Base-by-base conservation (phyloP, 2,888 invertebrate species). In the Athalia rosae region DNA sequence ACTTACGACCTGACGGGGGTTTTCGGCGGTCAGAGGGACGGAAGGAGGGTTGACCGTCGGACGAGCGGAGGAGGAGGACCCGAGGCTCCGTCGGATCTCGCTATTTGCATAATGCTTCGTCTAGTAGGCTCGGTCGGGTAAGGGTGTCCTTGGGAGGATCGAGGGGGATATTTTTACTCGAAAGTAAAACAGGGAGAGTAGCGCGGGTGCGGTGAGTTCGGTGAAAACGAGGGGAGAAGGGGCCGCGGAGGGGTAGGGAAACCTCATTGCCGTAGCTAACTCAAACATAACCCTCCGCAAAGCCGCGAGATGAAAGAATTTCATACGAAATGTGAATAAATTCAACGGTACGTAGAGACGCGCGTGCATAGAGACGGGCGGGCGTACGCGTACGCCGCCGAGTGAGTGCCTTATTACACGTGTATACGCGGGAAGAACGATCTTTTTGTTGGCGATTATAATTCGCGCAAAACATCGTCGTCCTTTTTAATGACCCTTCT, bases 41-140 rank as follows among this genome's bases (percentile, higher is more conserved):
- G 73, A 73, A 62, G 28, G n/a, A 74, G 74, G 74, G 58, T 71
- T 50, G 61, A 48, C 28, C 28, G 50, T 59, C 43, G n/a, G n/a
- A 15, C 13, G 48, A 6, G 61, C 6, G n/a, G 74, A 74, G 48
- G 62, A 62, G n/a, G 74, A 74, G 48, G 62, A 62, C 8, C 28
- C 2, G 28, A 28, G n/a, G 74, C 28, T 47, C 41, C 61, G 61
- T 59, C 28, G 58, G 74, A 62, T 74, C 74, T 62, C 11, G 9
- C 74, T 74, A 74, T 74, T 74, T 74, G 74, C 74, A 74, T 74
- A 74, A 61, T 74, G 74, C 74, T 74, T 50, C 74, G 74, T 61
- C 74, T 74, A 74, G 41, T 59, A 74, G 74, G 74, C 48, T 61
- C 62, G 74, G 71, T 71, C 43, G 56, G 74, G 74, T 74, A 61